These are phyloP conservation scores for Spilosoma lubricipeda DNA, from an alignment of 2,888 invertebrate genomes.

Conservation along the genomic window DNA sequence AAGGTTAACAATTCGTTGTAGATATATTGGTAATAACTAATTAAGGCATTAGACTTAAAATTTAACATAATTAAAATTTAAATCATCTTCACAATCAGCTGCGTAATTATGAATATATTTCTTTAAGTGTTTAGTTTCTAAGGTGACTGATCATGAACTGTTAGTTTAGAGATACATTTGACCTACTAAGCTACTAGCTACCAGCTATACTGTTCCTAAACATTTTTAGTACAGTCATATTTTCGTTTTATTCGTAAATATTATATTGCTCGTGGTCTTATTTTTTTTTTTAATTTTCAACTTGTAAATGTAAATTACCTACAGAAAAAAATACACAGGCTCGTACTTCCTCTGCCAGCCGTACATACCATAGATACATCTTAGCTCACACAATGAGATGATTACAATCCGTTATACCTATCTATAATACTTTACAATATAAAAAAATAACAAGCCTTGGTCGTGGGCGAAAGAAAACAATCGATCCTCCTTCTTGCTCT, in stretches of 20 bases:
- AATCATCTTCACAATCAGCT: background rate
- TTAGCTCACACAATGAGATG: constrained; percentile 84
- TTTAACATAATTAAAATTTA: background rate
- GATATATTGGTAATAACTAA: background rate
- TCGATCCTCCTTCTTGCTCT: constrained; percentile 82
- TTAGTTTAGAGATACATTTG: background rate
- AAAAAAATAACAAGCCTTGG: constrained; percentile 72
- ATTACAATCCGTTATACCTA: constrained; percentile 85
- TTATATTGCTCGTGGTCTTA: background rate
- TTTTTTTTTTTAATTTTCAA: background rate
- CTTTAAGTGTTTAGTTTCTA: background rate
- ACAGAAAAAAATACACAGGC: background rate
- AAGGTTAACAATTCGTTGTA: background rate
- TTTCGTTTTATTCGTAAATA: background rate
- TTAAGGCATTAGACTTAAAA: background rate
- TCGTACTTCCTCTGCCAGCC: constrained; percentile 59
- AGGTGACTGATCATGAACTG: background rate
- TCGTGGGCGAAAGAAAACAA: constrained; percentile 85
- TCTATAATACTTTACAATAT: constrained; percentile 71
- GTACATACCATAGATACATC: constrained; percentile 69
- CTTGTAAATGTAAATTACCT: background rate
- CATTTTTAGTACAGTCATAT: background rate
- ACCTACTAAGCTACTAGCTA: background rate
- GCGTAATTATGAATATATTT: background rate
- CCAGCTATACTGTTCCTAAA: background rate